These are phyloP conservation scores for Archilochus colubris DNA, from an alignment of 2,113 vertebrate species.

Conservation along the genomic window DNA sequence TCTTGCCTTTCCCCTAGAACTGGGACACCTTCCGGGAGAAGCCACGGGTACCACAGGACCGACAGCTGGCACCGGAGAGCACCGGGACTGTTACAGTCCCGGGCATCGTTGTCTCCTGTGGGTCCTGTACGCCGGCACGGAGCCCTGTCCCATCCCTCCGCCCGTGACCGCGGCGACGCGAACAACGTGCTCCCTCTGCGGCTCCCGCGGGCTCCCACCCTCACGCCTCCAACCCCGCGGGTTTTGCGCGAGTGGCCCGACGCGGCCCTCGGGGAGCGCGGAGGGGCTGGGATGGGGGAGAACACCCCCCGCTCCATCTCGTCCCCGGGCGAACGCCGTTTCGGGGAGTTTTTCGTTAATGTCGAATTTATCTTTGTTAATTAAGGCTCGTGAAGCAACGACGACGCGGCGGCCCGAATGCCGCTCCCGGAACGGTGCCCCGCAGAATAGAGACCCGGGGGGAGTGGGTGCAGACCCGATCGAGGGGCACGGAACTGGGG, in stretches of 20 bases:
- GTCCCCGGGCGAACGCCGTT: not conserved
- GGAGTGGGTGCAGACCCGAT: accelerated
- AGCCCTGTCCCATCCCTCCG: not conserved
- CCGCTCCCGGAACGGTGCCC: not conserved
- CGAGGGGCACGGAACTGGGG: accelerated
- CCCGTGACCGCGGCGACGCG: not conserved
- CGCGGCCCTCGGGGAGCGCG: too few species aligned
- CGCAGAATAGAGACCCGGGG: not conserved
- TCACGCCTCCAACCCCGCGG: not conserved
- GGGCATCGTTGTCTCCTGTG: not conserved
- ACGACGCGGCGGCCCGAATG: not conserved
- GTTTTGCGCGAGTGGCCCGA: not conserved
- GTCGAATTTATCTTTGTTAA: conserved; percentile 27
- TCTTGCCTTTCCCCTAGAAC: too few species aligned
- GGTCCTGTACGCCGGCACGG: not conserved
- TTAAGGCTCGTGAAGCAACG: not conserved
- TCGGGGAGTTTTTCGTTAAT: conserved; percentile 38
- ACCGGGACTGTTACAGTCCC: too few species aligned
- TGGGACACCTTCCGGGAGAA: too few species aligned
- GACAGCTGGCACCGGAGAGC: too few species aligned
- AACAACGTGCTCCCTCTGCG: not conserved
- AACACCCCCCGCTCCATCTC: too few species aligned
- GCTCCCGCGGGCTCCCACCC: not conserved
- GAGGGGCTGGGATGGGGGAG: too few species aligned
- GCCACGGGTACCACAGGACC: too few species aligned